Evolutionary conservation across 2,888 invertebrate genomes (phyloP).

Genomic region (Uropetala carovei): DNA sequence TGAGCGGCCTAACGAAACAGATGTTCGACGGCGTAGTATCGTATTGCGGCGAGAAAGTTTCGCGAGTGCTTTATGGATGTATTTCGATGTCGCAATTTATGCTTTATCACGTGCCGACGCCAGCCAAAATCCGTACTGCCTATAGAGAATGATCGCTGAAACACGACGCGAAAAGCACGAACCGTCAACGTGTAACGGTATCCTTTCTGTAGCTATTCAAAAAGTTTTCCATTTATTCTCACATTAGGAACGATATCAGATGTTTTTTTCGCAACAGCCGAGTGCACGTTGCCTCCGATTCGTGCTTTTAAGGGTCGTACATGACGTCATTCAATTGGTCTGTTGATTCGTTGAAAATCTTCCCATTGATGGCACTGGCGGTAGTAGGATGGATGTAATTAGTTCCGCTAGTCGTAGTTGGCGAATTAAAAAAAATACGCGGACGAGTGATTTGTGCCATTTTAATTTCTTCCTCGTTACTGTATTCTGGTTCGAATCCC

Average conservation of each 20-base stretch:
- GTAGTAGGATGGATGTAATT: neutral
- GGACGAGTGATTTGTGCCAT: neutral
- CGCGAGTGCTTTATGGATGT: neutral
- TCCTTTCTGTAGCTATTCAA: neutral
- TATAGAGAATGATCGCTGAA: neutral
- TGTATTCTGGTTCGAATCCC: neutral
- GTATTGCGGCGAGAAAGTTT: neutral
- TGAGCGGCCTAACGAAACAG: neutral
- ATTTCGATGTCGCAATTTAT: neutral
- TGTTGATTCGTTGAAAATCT: neutral
- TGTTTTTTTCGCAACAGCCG: slow-evolving; percentile 3
- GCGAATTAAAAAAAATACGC: neutral
- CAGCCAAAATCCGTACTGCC: neutral
- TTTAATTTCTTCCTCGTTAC: neutral
- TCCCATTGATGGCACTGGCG: neutral
- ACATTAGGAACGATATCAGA: neutral
- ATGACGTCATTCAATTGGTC: neutral
- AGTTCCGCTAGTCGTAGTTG: neutral
- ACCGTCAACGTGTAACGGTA: slow-evolving; percentile 7
- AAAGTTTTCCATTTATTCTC: slow-evolving; percentile 18
- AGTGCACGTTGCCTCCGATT: neutral
- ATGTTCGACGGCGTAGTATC: neutral
- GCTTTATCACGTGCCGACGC: neutral
- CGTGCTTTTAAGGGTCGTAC: neutral
- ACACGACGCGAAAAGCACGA: neutral